Base-by-base conservation (phyloP, 1,140 invertebrate species). In the Phymastichus coffea region DNA sequence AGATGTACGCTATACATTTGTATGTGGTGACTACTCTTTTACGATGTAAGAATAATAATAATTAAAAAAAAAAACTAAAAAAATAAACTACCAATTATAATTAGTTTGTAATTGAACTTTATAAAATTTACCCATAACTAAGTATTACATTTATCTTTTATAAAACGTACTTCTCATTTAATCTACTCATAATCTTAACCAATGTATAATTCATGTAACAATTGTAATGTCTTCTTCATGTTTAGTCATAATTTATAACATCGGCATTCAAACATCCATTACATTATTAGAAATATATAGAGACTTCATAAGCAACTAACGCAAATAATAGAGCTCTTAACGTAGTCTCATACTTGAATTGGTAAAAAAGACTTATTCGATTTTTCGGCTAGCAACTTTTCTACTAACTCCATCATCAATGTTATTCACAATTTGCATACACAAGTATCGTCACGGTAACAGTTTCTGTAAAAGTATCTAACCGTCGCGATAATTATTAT, bases 171-270 rank as follows among this genome's bases (percentile, higher is more conserved):
- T 47, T 52, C 43, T 46, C 15, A 23, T 43, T 46, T 48, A 22
- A 22, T 54, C 57, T 54, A 59, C 47, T 40, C 51, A 48, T 33
- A 38, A 47, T 53, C 30, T 40, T 54, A 54, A 60, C 54, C 57
- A 60, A 54, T 60, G 51, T 60, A n/a, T n/a, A 54, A 53, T 60
- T 54, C 54, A 54, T 54, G 41, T 60, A 54, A 60, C 57, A 60
- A 60, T 54, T 54, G 33, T 54, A 53, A 54, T 60, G 49, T 54
- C 33, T 47, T 51, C 41, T 51, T 51, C 44, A 60, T 54, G 46
- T 37, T 37, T 52, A 51, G 57, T 59, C 41, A 58, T 58, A 52
- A 59, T 59, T 52, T 46, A 59, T 52, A 59, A 59, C 57, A 52
- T 59, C 12, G 37, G 48, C 48, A 59, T 59, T 53, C 48, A 59